Evolutionary conservation across 2,888 invertebrate species (phyloP).

Genomic region (Euclidia mi): DNA sequence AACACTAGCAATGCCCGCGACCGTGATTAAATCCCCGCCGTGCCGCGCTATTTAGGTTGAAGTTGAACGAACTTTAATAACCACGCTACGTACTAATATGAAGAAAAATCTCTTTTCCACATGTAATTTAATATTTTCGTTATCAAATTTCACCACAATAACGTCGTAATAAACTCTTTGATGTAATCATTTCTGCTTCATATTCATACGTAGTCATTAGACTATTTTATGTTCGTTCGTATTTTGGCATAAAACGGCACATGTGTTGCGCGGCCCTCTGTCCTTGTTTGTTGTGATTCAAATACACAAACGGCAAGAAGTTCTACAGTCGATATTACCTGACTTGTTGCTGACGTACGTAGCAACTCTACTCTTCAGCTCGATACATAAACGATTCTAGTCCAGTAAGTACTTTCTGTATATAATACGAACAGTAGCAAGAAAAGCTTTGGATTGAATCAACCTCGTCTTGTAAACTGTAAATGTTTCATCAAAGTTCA

Average conservation of each 20-base stretch:
- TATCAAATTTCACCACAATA: constrained; percentile 27
- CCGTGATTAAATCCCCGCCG: constrained; percentile 57
- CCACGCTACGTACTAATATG: constrained; percentile 41
- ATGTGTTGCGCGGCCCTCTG: not conserved
- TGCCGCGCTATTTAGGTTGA: constrained; percentile 53
- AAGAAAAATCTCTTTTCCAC: constrained; percentile 43
- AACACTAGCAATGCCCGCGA: constrained; percentile 55
- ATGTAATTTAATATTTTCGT: constrained; percentile 41
- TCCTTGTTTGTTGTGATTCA: constrained; percentile 1
- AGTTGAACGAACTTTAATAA: constrained; percentile 58
- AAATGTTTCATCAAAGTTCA: too few species aligned
- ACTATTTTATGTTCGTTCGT: constrained; percentile 18
- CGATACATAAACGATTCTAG: too few species aligned
- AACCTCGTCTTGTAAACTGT: too few species aligned
- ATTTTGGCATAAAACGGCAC: constrained; percentile 14
- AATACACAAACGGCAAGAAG: not conserved
- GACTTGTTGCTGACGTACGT: too few species aligned
- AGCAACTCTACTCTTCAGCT: too few species aligned
- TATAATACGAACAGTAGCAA: too few species aligned
- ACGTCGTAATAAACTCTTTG: constrained; percentile 19
- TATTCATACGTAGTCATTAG: constrained; percentile 27
- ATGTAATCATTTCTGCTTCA: constrained; percentile 19
- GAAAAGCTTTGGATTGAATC: too few species aligned
- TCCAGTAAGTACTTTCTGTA: too few species aligned
- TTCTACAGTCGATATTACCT: not conserved